Conservation (phyloP, 2,113 vertebrate species). For the Oreochromis tanganicae region DNA sequence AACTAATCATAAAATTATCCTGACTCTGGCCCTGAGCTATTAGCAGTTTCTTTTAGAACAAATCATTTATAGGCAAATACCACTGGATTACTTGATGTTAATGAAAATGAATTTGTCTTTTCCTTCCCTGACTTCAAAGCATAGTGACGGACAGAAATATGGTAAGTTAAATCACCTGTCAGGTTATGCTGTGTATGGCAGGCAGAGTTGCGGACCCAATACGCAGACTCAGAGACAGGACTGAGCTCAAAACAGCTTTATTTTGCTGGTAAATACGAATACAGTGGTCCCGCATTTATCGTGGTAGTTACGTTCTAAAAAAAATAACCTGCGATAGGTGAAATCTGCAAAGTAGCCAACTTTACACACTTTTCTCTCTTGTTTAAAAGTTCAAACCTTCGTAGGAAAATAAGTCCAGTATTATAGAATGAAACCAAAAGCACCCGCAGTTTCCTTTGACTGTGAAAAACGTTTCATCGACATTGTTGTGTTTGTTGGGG, state of each 20-base stretch:
- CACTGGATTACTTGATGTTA: background rate
- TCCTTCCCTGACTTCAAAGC: background rate
- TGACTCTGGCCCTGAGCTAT: background rate
- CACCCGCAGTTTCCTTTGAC: background rate
- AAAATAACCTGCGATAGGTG: background rate
- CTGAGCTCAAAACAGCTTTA: background rate
- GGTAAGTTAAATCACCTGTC: background rate
- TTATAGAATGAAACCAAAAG: background rate
- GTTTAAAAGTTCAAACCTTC: background rate
- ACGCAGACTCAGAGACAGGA: background rate
- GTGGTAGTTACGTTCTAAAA: accelerated
- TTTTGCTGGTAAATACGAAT: background rate
- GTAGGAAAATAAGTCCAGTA: background rate
- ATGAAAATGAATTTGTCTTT: background rate
- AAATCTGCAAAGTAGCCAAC: background rate
- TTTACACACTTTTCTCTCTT: background rate
- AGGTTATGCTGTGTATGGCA: background rate
- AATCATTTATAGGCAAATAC: background rate
- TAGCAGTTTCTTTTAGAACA: background rate
- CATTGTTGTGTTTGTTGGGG: background rate
- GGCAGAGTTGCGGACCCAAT: background rate
- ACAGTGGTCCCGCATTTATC: background rate
- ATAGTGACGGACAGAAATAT: background rate
- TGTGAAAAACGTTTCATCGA: background rate
- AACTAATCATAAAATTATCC: background rate